These are phyloP conservation scores for Perizoma affinitatum DNA, from an alignment of 2,888 invertebrate species.

Conservation along the genomic window DNA sequence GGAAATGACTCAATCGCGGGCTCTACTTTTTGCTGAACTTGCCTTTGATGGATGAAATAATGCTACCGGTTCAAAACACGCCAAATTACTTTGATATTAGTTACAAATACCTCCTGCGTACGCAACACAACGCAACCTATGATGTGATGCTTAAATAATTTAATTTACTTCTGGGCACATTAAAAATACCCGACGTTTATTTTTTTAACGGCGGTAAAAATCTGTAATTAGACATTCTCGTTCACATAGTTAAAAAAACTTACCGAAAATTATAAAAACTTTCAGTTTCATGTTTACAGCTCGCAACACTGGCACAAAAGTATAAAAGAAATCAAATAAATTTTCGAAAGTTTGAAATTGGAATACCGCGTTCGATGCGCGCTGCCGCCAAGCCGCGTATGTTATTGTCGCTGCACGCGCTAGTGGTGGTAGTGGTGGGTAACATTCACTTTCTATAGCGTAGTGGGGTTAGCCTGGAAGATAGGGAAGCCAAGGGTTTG, in stretches of 20 bases:
- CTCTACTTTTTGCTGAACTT: slow-evolving; percentile 17
- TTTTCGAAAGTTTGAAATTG: slow-evolving; percentile 46
- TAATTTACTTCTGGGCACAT: too few species aligned
- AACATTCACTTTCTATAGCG: slow-evolving; percentile 79
- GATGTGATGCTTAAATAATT: too few species aligned
- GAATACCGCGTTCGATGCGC: slow-evolving; percentile 67
- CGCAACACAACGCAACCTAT: too few species aligned
- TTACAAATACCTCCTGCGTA: background rate
- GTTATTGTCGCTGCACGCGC: slow-evolving; percentile 56
- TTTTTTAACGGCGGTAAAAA: too few species aligned
- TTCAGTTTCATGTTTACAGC: slow-evolving; percentile 61
- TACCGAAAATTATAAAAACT: slow-evolving; percentile 69
- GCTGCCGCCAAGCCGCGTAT: slow-evolving; percentile 73
- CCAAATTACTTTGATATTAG: background rate
- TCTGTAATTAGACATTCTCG: background rate
- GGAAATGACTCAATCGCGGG: slow-evolving; percentile 24
- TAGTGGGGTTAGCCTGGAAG: slow-evolving; percentile 71
- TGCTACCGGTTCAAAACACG: slow-evolving; percentile 12
- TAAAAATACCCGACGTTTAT: too few species aligned
- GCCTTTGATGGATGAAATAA: slow-evolving; percentile 5
- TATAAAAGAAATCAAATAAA: slow-evolving; percentile 39
- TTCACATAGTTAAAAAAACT: slow-evolving; percentile 49
- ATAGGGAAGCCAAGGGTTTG: slow-evolving; percentile 74
- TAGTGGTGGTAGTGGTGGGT: slow-evolving; percentile 48
- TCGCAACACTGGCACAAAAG: slow-evolving; percentile 67